These are phyloP conservation scores for Clarias magur DNA, from an alignment of 2,113 vertebrate species.

Conservation along the genomic window DNA sequence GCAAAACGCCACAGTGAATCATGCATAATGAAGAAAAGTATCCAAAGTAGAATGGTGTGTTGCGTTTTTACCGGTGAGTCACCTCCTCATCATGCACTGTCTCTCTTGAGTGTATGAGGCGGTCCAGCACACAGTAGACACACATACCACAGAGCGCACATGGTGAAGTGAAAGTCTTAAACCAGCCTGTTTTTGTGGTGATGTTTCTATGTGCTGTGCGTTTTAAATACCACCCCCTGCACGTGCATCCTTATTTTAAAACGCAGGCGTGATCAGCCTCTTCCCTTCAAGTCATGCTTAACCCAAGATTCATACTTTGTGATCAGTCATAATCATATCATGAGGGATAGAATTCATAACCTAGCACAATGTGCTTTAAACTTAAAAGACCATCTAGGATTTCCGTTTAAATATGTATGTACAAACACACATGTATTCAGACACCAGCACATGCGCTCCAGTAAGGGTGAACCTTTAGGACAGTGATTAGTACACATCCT, in stretches of 20 bases:
- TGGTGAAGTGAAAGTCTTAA: background rate
- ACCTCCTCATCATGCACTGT: background rate
- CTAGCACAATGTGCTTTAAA: constrained; percentile 51
- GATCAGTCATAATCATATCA: background rate
- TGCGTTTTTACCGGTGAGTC: background rate
- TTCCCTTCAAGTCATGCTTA: background rate
- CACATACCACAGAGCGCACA: background rate
- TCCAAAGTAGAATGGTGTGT: background rate
- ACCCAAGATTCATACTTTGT: background rate
- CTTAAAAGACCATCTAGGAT: constrained; percentile 33
- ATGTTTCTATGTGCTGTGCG: background rate
- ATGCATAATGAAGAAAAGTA: background rate
- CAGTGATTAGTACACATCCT: constrained; percentile 65
- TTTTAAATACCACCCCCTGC: background rate
- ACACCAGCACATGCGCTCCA: constrained; percentile 65
- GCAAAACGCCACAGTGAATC: background rate
- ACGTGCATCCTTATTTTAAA: background rate
- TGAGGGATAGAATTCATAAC: background rate
- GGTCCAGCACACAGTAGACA: background rate
- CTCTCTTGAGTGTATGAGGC: background rate
- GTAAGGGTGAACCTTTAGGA: constrained; percentile 65
- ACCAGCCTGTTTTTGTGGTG: background rate
- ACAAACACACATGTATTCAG: constrained; percentile 51
- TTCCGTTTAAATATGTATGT: constrained; percentile 42
- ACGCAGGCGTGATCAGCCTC: background rate